These are phyloP conservation scores for Nomia melanderi DNA, from an alignment of 1,140 invertebrate genomes.

Conservation along the genomic window DNA sequence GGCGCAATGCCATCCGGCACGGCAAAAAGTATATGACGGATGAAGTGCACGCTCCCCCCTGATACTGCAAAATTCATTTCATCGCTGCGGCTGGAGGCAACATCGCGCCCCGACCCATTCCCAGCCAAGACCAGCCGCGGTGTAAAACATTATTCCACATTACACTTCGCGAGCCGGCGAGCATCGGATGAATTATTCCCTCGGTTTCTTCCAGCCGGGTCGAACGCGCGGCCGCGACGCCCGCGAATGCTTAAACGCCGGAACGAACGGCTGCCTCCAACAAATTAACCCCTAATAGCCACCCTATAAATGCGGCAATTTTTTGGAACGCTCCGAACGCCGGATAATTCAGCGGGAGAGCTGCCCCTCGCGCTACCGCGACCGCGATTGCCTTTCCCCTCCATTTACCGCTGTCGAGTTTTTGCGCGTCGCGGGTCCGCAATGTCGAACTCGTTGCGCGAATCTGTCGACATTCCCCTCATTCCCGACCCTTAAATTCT, in stretches of 20 bases:
- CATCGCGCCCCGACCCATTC: constrained; percentile 15
- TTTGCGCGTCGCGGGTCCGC: too few species aligned
- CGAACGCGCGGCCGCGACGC: not conserved
- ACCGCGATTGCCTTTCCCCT: too few species aligned
- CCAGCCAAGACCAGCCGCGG: constrained; percentile 25
- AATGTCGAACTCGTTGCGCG: too few species aligned
- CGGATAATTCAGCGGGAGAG: too few species aligned
- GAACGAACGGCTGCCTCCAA: not conserved
- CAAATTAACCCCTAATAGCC: not conserved
- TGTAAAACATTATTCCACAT: constrained; percentile 66
- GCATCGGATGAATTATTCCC: constrained; percentile 53
- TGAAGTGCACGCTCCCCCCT: constrained; percentile 44
- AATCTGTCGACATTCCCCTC: too few species aligned
- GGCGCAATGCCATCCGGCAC: constrained; percentile 35
- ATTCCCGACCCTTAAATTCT: too few species aligned
- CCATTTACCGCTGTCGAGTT: too few species aligned
- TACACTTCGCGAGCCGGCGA: constrained; percentile 54
- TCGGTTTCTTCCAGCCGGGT: constrained; percentile 38
- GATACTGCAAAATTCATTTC: constrained; percentile 61
- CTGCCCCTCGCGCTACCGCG: too few species aligned
- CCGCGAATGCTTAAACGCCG: not conserved
- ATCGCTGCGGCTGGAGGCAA: constrained; percentile 19
- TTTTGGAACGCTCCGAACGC: not conserved
- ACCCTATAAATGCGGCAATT: not conserved
- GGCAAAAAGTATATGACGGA: constrained; percentile 51